Evolutionary conservation across 1,140 invertebrate genomes (phyloP).

Genomic region (Caenorhabditis briggsae): DNA sequence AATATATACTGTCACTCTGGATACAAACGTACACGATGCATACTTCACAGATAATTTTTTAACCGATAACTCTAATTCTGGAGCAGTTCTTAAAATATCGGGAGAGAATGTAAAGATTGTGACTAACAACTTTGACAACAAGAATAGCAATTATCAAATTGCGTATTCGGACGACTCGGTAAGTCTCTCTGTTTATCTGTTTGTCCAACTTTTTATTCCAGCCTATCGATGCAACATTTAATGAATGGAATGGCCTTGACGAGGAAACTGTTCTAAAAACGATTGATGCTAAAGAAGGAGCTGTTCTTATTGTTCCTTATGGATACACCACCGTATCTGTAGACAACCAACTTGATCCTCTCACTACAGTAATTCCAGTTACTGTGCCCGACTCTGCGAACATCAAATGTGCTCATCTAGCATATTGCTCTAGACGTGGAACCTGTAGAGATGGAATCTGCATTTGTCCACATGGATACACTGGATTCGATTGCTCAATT

Average conservation of each 20-base stretch:
- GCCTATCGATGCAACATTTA: constrained; percentile 34
- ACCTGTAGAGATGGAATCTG: constrained; percentile 54
- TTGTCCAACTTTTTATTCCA: background rate
- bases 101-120: constrained; percentile 44
- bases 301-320: constrained; percentile 38
- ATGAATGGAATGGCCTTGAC: constrained; percentile 49
- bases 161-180: constrained; percentile 16
- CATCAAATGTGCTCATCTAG: constrained; percentile 52
- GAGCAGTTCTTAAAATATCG: constrained; percentile 26
- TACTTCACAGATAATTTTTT: constrained; percentile 34
- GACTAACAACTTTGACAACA: constrained; percentile 35
- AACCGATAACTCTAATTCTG: constrained; percentile 15
- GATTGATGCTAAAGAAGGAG: constrained; percentile 32
- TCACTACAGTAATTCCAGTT: constrained; percentile 39
- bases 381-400: background rate
- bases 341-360: background rate
- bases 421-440: constrained; percentile 50
- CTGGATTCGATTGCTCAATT: constrained; percentile 51
- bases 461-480: constrained; percentile 51
- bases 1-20: constrained; percentile 29
- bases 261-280: constrained; percentile 16
- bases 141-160: constrained; percentile 47
- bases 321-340: background rate
- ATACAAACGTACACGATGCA: constrained; percentile 32
- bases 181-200: background rate